Base-by-base conservation (phyloP, 2,888 invertebrate species). In the Panopea generosa region DNA sequence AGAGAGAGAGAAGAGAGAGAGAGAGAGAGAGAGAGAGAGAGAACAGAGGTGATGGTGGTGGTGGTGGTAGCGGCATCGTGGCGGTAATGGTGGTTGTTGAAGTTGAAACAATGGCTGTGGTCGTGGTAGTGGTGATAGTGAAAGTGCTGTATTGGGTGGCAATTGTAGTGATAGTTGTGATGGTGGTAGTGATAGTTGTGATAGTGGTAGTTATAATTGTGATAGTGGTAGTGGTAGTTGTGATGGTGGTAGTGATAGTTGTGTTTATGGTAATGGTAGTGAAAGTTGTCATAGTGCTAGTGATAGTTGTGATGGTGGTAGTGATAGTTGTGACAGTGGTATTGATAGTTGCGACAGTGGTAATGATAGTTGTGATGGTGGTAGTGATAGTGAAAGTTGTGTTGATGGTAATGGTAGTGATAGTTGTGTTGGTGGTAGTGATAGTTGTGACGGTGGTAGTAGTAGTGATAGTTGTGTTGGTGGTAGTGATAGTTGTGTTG, bases 21-120 rank as follows among this genome's bases (percentile, higher is more conserved):
- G n/a, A n/a, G 45, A 45, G 45, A 18, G 20, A 45, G 20, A n/a
- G 3, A n/a, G 3, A n/a, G 11, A 9, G n/a, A 45, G 3, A 18
- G 45, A 45, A 45, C 45, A 20, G 27, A 14, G 9, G 55, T 55
- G 27, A 27, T 27, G 27, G 26, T 55, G 18, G 55, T 26, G 27
- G n/a, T n/a, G n/a, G n/a, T n/a, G n/a, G n/a, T n/a, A n/a, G n/a
- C n/a, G 47, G n/a, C n/a, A 20, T 47, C n/a, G 47, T 47, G 20
- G 47, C 20, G 20, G 47, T 6, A 47, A 20, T 47, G 20, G 47
- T 47, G 14, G 47, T 47, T 6, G 14, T 47, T 18, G 14, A 18
- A 6, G 47, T 47, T 18, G 47, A 18, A 47, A 3, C 20, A 47
- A 20, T 47, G 20, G 47, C 20, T 18, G 47, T 11, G 20, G 47